Conservation (phyloP, 2,888 invertebrate genomes). For the Operophtera brumata region DNA sequence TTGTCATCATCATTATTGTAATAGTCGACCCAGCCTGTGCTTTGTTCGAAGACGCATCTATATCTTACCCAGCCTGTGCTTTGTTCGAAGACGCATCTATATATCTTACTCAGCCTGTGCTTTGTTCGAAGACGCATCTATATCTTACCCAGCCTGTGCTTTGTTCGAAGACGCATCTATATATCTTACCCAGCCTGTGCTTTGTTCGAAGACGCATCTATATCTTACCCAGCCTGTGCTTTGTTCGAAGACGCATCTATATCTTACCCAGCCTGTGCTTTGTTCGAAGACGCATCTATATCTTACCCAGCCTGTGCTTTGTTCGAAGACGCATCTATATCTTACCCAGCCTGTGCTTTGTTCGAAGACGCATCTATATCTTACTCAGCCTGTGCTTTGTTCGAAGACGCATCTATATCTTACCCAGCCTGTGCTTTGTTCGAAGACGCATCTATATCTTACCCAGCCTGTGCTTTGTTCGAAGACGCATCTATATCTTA, state of each 20-base stretch:
- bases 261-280: constrained; percentile 23
- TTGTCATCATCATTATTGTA: constrained; percentile 31
- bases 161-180: constrained; percentile 20
- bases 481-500: constrained; percentile 15
- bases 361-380: constrained; percentile 16
- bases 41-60: constrained; percentile 22
- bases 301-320: constrained; percentile 25
- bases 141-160: constrained; percentile 22
- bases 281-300: constrained; percentile 18
- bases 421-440: constrained; percentile 26
- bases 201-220: constrained; percentile 22
- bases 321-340: constrained; percentile 17
- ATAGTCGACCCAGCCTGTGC: constrained; percentile 23
- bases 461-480: constrained; percentile 26
- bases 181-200: constrained; percentile 21
- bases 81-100: constrained; percentile 20
- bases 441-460: constrained; percentile 13
- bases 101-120: constrained; percentile 20
- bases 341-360: constrained; percentile 26
- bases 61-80: constrained; percentile 23
- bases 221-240: constrained; percentile 22
- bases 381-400: constrained; percentile 26
- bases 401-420: constrained; percentile 14
- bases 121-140: constrained; percentile 22
- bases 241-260: constrained; percentile 20